A percentile compares a stretch with the other conserved stretches of the same genome.
Evolutionary conservation across 2,113 vertebrate genomes (phyloP).

Genomic region (Cranoglanis bouderius): DNA sequence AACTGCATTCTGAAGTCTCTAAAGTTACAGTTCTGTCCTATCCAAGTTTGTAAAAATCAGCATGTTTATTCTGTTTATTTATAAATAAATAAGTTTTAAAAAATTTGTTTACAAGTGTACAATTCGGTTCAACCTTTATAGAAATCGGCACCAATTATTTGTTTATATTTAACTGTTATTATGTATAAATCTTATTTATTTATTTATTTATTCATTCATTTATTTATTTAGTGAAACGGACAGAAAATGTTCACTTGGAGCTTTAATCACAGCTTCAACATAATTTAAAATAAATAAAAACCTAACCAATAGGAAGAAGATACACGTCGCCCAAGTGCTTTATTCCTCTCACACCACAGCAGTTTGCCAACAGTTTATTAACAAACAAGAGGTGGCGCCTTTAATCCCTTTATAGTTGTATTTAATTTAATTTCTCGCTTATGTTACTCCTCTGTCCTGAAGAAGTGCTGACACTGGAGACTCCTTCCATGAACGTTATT

Average conservation of each 20-base stretch:
- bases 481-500: not conserved
- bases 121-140: not conserved
- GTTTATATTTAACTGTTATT: not conserved
- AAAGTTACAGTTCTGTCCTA: not conserved
- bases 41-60: not conserved
- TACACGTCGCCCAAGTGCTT: too few relatives aligned
- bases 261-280: too few relatives aligned
- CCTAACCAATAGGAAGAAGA: too few relatives aligned
- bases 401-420: not conserved
- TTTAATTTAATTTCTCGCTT: not conserved
- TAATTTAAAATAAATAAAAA: not conserved
- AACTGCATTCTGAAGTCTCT: not conserved
- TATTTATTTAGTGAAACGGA: not conserved
- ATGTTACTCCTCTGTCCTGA: not conserved
- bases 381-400: not conserved
- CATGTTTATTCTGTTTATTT: not conserved
- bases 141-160: not conserved
- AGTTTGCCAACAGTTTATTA: not conserved
- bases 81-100: not conserved
- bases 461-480: not conserved
- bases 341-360: too few relatives aligned
- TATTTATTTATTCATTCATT: not conserved
- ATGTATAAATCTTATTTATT: not conserved
- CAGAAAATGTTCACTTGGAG: too few relatives aligned
- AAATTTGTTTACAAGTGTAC: not conserved